Evolutionary conservation across 2,888 invertebrate species (phyloP).

Genomic region (Rhamnusium bicolor): DNA sequence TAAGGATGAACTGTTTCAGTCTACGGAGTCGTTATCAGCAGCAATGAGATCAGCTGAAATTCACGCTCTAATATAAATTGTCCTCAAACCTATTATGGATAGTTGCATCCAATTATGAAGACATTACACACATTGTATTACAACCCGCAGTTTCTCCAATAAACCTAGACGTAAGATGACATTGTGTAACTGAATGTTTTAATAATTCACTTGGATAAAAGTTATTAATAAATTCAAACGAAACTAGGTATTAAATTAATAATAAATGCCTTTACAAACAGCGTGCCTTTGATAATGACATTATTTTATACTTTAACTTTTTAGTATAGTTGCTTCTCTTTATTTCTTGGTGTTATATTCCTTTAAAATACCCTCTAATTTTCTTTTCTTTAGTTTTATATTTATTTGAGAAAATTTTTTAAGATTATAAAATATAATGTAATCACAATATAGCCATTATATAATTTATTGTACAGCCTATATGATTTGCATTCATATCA

Average conservation of each 20-base stretch:
- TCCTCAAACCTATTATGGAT: constrained; percentile 39
- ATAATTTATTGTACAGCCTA: too few relatives aligned
- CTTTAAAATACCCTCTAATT: neutral
- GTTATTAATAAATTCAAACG: neutral
- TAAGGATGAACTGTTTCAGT: constrained; percentile 58
- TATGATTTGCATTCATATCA: too few relatives aligned
- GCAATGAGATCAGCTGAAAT: constrained; percentile 34
- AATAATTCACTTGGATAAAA: neutral
- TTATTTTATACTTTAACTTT: neutral
- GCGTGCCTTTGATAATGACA: neutral
- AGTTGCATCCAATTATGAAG: constrained; percentile 42
- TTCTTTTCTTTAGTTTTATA: neutral
- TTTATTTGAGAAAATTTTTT: neutral
- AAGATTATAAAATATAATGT: too few relatives aligned
- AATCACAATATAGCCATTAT: too few relatives aligned
- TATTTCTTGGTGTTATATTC: neutral
- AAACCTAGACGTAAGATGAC: neutral
- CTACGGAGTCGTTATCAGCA: constrained; percentile 51
- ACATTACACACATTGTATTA: constrained; percentile 8
- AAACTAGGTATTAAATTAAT: neutral
- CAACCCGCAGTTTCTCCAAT: neutral
- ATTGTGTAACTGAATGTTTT: neutral
- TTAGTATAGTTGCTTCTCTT: neutral
- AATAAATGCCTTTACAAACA: neutral
- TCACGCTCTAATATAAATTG: constrained; percentile 37